phyloP scores from a whole-genome alignment of 2,797 vertebrate species.

The Coilia nasus region DNA sequence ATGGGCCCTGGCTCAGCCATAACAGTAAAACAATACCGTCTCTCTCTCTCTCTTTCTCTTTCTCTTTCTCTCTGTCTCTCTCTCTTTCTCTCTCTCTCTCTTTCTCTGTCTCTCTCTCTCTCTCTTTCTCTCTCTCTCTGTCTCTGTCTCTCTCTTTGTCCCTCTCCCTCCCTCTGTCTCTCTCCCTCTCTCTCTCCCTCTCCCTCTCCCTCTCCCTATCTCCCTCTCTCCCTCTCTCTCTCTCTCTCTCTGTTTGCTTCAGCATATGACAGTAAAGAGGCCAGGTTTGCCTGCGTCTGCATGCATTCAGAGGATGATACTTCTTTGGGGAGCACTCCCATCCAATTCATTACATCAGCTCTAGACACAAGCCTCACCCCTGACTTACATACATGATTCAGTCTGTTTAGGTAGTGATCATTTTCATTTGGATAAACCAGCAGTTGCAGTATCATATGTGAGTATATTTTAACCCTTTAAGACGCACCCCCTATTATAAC shows the following conservation, averaged over 20 bases:
- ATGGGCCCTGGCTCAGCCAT: background rate
- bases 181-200: too few species aligned
- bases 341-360: background rate
- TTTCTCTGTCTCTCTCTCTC: background rate
- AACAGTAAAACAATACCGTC: background rate
- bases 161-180: background rate
- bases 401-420: background rate
- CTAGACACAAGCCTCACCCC: background rate
- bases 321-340: background rate
- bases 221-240: background rate
- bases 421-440: background rate
- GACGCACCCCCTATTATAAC: too few species aligned
- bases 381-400: background rate
- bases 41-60: too few species aligned
- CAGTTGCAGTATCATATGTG: background rate
- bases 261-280: background rate
- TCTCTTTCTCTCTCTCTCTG: too few species aligned
- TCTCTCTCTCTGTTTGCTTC: background rate
- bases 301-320: constrained; percentile 2
- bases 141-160: background rate
- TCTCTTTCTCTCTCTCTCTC: background rate
- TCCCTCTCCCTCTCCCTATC: background rate
- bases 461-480: too few species aligned
- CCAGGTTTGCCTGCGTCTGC: background rate
- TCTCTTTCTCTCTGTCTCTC: background rate